Evolutionary conservation across 2,113 vertebrate genomes (phyloP).

Genomic region (Epinephelus cyanopodus): DNA sequence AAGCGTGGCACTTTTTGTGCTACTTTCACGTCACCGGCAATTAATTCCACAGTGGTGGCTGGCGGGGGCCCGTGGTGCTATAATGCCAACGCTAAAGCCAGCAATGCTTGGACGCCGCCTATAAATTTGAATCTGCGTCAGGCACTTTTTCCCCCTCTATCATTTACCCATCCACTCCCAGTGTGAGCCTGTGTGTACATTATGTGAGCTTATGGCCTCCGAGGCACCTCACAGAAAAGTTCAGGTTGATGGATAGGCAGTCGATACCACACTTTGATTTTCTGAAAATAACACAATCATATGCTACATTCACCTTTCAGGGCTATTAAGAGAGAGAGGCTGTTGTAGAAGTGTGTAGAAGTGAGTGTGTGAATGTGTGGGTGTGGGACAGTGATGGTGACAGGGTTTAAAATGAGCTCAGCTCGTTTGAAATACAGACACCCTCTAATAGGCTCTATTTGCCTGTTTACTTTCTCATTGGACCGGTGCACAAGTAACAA

Average conservation of each 20-base stretch:
- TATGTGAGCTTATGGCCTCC: conserved; percentile 40
- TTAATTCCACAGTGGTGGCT: conserved; percentile 69
- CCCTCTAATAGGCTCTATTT: conserved; percentile 70
- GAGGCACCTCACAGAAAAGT: conserved; percentile 45
- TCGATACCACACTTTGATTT: conserved; percentile 65
- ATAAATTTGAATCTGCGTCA: conserved; percentile 66
- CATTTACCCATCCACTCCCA: conserved; percentile 34
- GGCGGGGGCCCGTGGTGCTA: conserved; percentile 41
- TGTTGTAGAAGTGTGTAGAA: conserved; percentile 33
- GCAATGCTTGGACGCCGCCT: conserved; percentile 47
- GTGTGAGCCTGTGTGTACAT: conserved; percentile 14
- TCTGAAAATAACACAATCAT: conserved; percentile 77
- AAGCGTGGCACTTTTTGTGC: conserved; percentile 74
- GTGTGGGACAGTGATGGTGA: conserved; percentile 31
- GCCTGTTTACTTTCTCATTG: conserved; percentile 50
- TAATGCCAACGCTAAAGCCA: conserved; percentile 65
- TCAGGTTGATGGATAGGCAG: conserved; percentile 70
- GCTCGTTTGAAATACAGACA: conserved; percentile 64
- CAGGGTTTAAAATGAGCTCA: conserved; percentile 61
- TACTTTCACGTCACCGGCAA: conserved; percentile 70
- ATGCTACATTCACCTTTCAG: conserved; percentile 75
- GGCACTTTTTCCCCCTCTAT: conserved; percentile 28
- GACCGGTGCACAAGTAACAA: conserved; percentile 22
- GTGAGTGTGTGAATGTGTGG: conserved; percentile 21
- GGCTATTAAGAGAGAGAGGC: conserved; percentile 62